Evolutionary conservation across 1,140 invertebrate genomes (phyloP), one percentile per base, ranked within the genome.

Genomic region (Drosophila mauritiana): DNA sequence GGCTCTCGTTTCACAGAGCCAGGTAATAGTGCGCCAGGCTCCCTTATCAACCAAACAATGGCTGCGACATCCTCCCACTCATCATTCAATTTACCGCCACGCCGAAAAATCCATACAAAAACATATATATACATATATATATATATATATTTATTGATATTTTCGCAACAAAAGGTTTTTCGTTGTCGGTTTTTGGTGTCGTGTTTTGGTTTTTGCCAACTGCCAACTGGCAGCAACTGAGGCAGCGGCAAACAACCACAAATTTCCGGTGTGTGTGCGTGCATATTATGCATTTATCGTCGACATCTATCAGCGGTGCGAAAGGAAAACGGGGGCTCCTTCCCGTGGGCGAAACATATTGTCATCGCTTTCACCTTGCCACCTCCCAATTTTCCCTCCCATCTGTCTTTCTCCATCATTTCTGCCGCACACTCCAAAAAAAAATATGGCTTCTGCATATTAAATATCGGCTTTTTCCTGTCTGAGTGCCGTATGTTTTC

Each of bases 241-340:
- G 64, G 54, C 55, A 53, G 64, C 45, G 48, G 17, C 67, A 56
- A 46, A 56, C 43, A 75, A 22, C 78, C 82, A 78, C 69, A 68
- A 74, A 85, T 79, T 72, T 86, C 82, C 79, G 70, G 54, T 77
- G 72, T 63, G 43, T 65, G 45, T 72, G 58, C 48, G 52, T 63
- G 76, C 59, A 65, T 64, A 85, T 86, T 81, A 78, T 86, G 83
- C 83, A 89, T 74, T 80, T 89, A 89, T 89, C 84, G 54, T 49
- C 52, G 80, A 53, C 80, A 84, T 89, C 80, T 89, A 89, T 89
- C 84, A 89, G 69, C 73, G 64, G 40, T 64, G 73, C 58, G 17
- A 85, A 88, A 12, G 2, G 25, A n/a, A 39, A 17, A 57, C 17
- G n/a, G 17, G 1, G 42, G 57, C 78, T 63, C 79, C 79, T 69